Evolutionary conservation across 2,888 invertebrate genomes (phyloP), one percentile per base, ranked within the genome.

Genomic region (Orthosia cruda): DNA sequence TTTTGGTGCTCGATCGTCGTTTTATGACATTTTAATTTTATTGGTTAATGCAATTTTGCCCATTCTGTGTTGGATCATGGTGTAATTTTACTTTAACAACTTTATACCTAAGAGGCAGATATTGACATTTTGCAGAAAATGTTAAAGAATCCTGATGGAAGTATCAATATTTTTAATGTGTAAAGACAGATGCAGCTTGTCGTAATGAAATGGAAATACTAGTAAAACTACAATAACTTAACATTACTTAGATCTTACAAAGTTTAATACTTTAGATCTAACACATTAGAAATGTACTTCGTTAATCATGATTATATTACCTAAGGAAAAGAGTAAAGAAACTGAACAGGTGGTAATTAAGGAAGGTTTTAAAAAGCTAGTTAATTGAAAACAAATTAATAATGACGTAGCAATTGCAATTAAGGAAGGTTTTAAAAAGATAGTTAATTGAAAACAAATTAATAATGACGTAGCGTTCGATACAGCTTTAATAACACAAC

Each of bases 11-110:
- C 91, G 90, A 90, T 91, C 85, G 83, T 80, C 84, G 83, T 88
- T 94, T 94, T 92, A 95, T 92, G 91, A 90, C 91, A 89, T 94
- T 95, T 95, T 95, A 95, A 95, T 95, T 94, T 94, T 93, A 95
- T 95, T 93, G 93, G 92, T 91, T 92, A 93, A 93, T 92, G 89
- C 86, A 86, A 68, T 82, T 83, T 83, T 71, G 72, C 67, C 70
- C 55, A 65, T 81, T 74, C 83, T 74, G 77, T 74, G 77, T 68
- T 78, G 78, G 68, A 70, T 85, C 86, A 88, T 89, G 91, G 89
- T 83, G 87, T 88, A 91, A 92, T 91, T 92, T 89, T 78, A 77
- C 63, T 84, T 88, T 90, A 92, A 93, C 91, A 90, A 87, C 93
- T 93, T 90, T 91, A 94, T 93, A 92, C 91, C 88, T 88, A 73